These are phyloP conservation scores for Philopotamus ludificatus DNA, from an alignment of 1,140 invertebrate genomes.

Conservation along the genomic window DNA sequence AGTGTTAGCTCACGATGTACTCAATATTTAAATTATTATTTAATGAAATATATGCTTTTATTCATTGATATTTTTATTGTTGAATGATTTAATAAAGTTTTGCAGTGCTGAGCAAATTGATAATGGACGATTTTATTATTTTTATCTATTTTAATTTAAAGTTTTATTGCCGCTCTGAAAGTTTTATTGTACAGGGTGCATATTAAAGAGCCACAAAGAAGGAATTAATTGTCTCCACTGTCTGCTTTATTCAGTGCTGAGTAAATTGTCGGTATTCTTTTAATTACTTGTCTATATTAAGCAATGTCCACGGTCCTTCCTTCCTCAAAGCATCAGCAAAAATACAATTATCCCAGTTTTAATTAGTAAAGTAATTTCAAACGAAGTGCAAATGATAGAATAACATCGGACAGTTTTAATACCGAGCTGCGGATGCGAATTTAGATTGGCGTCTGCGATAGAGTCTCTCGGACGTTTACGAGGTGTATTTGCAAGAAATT, in stretches of 20 bases:
- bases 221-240: conserved; percentile 20
- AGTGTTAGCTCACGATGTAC: no score
- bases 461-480: not conserved
- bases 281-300: conserved; percentile 29
- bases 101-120: no score
- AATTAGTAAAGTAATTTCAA: conserved; percentile 37
- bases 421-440: no score
- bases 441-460: conserved; percentile 20
- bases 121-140: no score
- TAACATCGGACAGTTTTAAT: conserved; percentile 35
- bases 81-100: no score
- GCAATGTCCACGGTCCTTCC: conserved; percentile 15
- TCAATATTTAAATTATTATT: no score
- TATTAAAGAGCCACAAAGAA: conserved; percentile 28
- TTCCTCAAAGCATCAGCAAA: conserved; percentile 29
- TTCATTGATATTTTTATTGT: no score
- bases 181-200: not conserved
- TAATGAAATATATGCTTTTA: no score
- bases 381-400: conserved; percentile 39
- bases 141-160: not conserved
- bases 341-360: conserved; percentile 35
- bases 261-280: conserved; percentile 30
- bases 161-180: not conserved
- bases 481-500: no score
- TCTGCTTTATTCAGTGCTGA: conserved; percentile 6